Base-by-base conservation (phyloP, 2,888 invertebrate genomes). In the Coelopa pilipes region DNA sequence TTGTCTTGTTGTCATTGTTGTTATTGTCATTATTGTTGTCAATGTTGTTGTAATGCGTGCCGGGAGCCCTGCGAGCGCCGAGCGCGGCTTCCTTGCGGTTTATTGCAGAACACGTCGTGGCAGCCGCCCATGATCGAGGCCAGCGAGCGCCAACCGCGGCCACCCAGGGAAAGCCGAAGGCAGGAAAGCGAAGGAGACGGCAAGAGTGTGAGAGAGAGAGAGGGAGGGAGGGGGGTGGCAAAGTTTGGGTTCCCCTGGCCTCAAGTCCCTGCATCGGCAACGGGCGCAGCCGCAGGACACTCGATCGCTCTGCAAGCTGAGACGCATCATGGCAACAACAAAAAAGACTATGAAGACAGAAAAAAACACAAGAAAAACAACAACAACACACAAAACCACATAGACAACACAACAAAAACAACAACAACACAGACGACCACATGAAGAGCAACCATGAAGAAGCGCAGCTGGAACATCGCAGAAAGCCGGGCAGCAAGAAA, bases 281-380 rank as follows among this genome's bases (percentile, higher is more conserved):
- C 74, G 77, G 78, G 80, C 79, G 83, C 82, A 84, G 84, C 85
- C 85, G 83, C 82, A 84, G 85, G 84, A 84, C 82, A 84, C 81
- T 79, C 82, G 84, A 84, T 84, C 84, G 79, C 78, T 81, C 82
- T 80, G 49, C 72, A 73, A 34, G 74, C 70, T 62, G 72, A 65
- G 34, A 34, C 34, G 34, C 34, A 34, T 34, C 21, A 70, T 53
- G 55, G 66, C 55, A 73, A 53, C 62, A 75, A n/a, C n/a, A n/a
- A n/a, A n/a, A n/a, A n/a, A n/a, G n/a, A n/a, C n/a, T n/a, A 77
- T 67, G n/a, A 69, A 73, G 0, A 3, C 59, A 73, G 73, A 73
- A 69, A 60, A 73, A 9, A 74, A 75, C 46, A 74, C 65, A 49
- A 60, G n/a, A 66, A 15, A 49, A 72, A 12, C 59, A 72, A 49